Evolutionary conservation across 2,888 invertebrate genomes (phyloP).

Genomic region (Tuta absoluta): DNA sequence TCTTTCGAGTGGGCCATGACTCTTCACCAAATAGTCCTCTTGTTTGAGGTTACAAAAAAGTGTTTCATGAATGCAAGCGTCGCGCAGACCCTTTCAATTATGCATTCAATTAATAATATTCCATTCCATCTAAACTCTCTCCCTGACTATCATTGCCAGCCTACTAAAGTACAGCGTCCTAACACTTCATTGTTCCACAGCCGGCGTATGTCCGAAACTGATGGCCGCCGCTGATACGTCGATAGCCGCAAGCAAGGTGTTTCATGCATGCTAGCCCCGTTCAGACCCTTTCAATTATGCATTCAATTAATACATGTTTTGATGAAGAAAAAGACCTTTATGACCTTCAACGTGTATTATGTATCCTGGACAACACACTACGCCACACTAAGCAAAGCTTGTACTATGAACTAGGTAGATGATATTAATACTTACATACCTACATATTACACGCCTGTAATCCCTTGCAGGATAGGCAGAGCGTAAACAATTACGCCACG

Average conservation of each 20-base stretch:
- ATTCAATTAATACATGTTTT: constrained; percentile 38
- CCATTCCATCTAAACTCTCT: neutral
- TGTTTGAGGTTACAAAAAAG: constrained; percentile 27
- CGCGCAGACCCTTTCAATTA: constrained; percentile 31
- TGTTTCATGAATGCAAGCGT: constrained; percentile 33
- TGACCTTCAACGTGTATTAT: too few species aligned
- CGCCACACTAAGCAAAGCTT: too few species aligned
- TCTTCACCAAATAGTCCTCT: too few species aligned
- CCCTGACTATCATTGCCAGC: neutral
- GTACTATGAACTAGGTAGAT: too few species aligned
- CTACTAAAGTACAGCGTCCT: constrained; percentile 45
- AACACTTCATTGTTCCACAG: constrained; percentile 64
- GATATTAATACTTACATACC: too few species aligned
- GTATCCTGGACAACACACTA: too few species aligned
- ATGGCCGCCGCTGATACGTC: constrained; percentile 55
- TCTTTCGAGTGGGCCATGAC: constrained; percentile 54
- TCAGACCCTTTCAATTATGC: constrained; percentile 33
- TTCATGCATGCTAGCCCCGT: constrained; percentile 34
- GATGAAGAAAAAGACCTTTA: too few species aligned
- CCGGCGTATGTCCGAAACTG: constrained; percentile 55
- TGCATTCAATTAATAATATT: constrained; percentile 39
- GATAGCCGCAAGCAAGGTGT: constrained; percentile 31
- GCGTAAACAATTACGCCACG: too few species aligned
- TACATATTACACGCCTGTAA: too few species aligned
- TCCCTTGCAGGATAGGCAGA: too few species aligned